Percentiles rank a stretch among this genome's conserved stretches.
These are phyloP conservation scores for Papilio gigon DNA, from an alignment of 2,888 invertebrate genomes.

Conservation along the genomic window DNA sequence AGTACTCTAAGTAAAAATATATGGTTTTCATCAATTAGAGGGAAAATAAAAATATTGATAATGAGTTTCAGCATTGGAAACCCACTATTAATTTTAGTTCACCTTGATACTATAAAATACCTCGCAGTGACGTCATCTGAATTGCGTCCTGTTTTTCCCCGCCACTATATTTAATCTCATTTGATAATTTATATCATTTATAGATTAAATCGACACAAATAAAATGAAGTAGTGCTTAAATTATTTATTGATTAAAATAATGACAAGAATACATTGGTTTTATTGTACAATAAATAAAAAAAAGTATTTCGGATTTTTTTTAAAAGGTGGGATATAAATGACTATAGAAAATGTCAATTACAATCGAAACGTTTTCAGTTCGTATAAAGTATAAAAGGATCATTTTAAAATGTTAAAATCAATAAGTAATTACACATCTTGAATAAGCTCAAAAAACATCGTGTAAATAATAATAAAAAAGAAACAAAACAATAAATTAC, in stretches of 20 bases:
- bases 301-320: background rate
- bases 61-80: background rate
- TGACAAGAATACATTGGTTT: constrained; percentile 12
- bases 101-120: background rate
- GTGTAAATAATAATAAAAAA: background rate
- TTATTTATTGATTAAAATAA: constrained; percentile 5
- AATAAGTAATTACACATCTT: background rate
- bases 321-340: background rate
- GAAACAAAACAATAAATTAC: background rate
- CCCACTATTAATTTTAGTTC: background rate
- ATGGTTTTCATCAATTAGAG: background rate
- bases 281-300: background rate
- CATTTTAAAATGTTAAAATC: background rate
- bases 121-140: background rate
- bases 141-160: background rate
- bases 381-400: background rate
- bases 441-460: background rate
- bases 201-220: background rate
- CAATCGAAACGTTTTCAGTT: background rate
- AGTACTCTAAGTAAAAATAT: too few relatives aligned
- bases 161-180: background rate
- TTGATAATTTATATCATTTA: background rate
- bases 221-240: background rate
- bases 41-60: background rate
- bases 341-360: background rate